A percentile compares a stretch with the other conserved stretches of the same genome.
Evolutionary conservation across 2,888 invertebrate genomes (phyloP).

Genomic region (Agriopis marginaria): DNA sequence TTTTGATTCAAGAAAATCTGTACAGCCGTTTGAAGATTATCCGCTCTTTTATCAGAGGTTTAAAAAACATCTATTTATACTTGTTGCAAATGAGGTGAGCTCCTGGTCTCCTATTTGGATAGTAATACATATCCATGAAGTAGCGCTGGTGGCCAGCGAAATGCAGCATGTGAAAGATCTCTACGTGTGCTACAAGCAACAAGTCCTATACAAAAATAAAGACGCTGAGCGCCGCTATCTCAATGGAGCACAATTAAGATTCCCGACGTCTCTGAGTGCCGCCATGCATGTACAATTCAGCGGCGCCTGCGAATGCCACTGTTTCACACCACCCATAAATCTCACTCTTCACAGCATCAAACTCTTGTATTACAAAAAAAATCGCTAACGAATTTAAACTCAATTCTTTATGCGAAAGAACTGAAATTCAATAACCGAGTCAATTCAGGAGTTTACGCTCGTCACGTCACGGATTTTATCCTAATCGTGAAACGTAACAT

Average conservation of each 20-base stretch:
- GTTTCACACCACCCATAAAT: constrained; percentile 74
- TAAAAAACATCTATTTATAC: too few species aligned
- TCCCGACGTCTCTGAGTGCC: constrained; percentile 69
- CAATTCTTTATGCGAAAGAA: constrained; percentile 58
- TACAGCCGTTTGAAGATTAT: too few species aligned
- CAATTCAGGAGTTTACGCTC: constrained; percentile 64
- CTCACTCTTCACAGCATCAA: constrained; percentile 68
- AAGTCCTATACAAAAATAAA: constrained; percentile 78
- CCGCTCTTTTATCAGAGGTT: too few species aligned
- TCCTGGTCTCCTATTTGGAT: too few species aligned
- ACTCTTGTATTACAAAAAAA: constrained; percentile 68
- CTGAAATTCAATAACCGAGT: constrained; percentile 62
- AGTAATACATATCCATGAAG: constrained; percentile 7
- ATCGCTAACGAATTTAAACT: constrained; percentile 62
- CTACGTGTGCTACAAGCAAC: constrained; percentile 66
- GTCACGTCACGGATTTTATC: constrained; percentile 68
- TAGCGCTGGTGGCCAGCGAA: neutral
- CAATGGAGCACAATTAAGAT: constrained; percentile 83
- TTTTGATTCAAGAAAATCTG: too few species aligned
- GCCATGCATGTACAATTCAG: constrained; percentile 68
- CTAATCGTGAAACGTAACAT: constrained; percentile 22
- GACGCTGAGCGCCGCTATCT: constrained; percentile 69
- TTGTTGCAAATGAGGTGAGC: too few species aligned
- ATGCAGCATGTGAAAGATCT: constrained; percentile 4
- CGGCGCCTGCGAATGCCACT: constrained; percentile 65